Conservation (phyloP, 2,888 invertebrate genomes). For the Anodontia alba region DNA sequence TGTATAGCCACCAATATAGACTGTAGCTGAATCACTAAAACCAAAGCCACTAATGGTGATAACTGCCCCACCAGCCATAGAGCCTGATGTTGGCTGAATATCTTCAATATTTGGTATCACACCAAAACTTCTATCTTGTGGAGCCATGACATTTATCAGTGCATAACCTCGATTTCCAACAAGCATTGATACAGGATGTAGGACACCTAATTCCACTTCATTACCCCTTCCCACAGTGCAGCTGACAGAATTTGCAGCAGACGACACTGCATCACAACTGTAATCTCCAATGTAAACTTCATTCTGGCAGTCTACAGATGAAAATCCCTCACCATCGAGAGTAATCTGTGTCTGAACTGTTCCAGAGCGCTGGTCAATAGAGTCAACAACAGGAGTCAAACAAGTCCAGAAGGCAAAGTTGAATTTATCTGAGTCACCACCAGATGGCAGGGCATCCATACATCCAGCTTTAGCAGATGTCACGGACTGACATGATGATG, state of each 20-base stretch:
- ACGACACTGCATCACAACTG: constrained; percentile 36
- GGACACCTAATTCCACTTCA: constrained; percentile 51
- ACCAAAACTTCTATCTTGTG: constrained; percentile 54
- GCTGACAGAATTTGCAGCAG: constrained; percentile 31
- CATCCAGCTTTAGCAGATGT: constrained; percentile 50
- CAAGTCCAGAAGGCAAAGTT: constrained; percentile 66
- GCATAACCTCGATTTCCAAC: constrained; percentile 64
- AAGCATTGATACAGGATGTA: constrained; percentile 51
- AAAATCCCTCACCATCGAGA: constrained; percentile 66
- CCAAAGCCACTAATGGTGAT: constrained; percentile 68
- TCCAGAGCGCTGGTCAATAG: constrained; percentile 56
- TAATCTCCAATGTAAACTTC: constrained; percentile 64
- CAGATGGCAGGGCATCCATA: constrained; percentile 41
- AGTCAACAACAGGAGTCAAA: constrained; percentile 60
- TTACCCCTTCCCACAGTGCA: constrained; percentile 48
- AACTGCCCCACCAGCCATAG: constrained; percentile 59
- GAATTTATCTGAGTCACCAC: constrained; percentile 56
- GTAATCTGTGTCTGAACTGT: constrained; percentile 61
- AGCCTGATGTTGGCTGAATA: constrained; percentile 53
- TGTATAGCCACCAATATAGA: constrained; percentile 51
- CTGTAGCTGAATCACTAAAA: constrained; percentile 54
- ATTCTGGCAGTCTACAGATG: constrained; percentile 64
- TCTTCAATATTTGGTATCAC: constrained; percentile 59
- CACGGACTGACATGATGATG: constrained; percentile 55
- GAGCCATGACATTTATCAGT: constrained; percentile 43